Base-by-base conservation (phyloP, 2,888 invertebrate species). In the Gastrophysa polygoni region DNA sequence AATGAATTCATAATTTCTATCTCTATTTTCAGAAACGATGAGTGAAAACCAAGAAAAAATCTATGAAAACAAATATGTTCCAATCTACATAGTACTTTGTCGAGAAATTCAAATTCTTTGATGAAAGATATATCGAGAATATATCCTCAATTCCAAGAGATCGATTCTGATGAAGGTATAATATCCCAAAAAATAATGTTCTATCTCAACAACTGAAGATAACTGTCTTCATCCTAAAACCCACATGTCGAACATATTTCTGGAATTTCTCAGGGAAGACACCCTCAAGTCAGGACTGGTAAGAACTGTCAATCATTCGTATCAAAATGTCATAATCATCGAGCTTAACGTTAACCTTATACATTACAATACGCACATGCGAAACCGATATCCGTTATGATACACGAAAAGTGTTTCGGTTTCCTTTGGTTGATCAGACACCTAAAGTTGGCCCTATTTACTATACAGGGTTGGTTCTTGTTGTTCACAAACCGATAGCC, bases 251-350 rank as follows among this genome's bases (percentile, higher is more conserved):
- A n/a, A 14, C 38, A 38, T 44, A 52, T 48, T 57, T 44, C 59
- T 63, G 63, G 59, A 54, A 54, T 43, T 54, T 24, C 34, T 64
- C 54, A 54, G 14, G 43, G 34, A 14, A 38, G 38, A 11, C n/a
- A 38, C 38, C 38, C 38, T 38, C 38, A 44, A 11, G n/a, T 38
- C 54, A 21, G 24, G 43, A n/a, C 38, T 14, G 43, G 54, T 54
- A 65, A 60, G 61, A 64, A 56, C 55, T 70, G 72, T 70, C 72
- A 72, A 70, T 72, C 72, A 72, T 44, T 61, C 63, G 68, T 69
- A 66, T 70, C 71, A 70, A 69, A 70, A 65, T 71, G 69, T 69
- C 68, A 68, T 57, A 64, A 67, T 63, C 59, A 65, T 62, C 63
- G 68, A 61, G 63, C 47, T 32, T 55, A 63, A 63, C 52, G 57